phyloP scores from a whole-genome alignment of 2,888 invertebrate species.

The Synergus laeviventris region DNA sequence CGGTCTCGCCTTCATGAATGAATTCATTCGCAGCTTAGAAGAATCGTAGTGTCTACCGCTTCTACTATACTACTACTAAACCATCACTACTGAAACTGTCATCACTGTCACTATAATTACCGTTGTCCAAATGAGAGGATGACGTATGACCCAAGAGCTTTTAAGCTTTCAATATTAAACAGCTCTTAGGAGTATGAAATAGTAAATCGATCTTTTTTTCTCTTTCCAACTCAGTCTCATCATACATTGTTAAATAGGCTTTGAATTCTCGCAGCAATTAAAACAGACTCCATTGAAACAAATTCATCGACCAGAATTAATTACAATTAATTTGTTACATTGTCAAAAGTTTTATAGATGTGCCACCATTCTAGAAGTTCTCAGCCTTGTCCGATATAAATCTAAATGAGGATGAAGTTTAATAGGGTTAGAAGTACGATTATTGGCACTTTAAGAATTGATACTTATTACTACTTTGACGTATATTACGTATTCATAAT shows the following conservation, averaged over 20 bases:
- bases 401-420: neutral
- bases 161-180: neutral
- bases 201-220: neutral
- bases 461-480: neutral
- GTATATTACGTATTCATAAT: neutral
- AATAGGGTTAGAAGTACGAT: neutral
- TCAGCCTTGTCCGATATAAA: slow-evolving; percentile 14
- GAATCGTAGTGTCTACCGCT: slow-evolving; percentile 64
- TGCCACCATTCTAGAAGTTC: neutral
- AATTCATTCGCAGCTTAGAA: slow-evolving; percentile 65
- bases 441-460: neutral
- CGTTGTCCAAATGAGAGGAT: neutral
- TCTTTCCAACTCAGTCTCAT: neutral
- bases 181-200: neutral
- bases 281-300: neutral
- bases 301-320: neutral
- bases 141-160: neutral
- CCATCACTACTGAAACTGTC: slow-evolving; percentile 46
- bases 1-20: slow-evolving; percentile 72
- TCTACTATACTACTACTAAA: slow-evolving; percentile 52
- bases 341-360: neutral
- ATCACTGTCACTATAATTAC: slow-evolving; percentile 49
- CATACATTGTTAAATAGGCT: neutral
- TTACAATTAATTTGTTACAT: slow-evolving; percentile 3
- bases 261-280: neutral